Percentiles rank a stretch among this genome's conserved stretches.
Evolutionary conservation across 2,797 vertebrate genomes (phyloP).

Genomic region (Rousettus madagascariensis): DNA sequence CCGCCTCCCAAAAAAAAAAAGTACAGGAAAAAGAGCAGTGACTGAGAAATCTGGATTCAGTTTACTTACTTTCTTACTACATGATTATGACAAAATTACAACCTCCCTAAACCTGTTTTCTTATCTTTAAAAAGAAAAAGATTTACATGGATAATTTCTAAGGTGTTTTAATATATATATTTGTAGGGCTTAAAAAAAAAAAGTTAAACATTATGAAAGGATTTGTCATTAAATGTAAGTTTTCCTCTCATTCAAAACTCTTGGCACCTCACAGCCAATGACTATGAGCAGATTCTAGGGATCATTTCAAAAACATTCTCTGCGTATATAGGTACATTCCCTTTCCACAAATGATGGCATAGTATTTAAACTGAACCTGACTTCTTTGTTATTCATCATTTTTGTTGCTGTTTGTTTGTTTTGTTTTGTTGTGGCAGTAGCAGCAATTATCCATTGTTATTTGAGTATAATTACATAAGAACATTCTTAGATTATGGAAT

Average conservation of each 20-base stretch:
- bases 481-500: not conserved
- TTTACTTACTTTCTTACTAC: not conserved
- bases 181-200: not conserved
- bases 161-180: not conserved
- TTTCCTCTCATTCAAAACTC: not conserved
- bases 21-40: not conserved
- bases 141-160: not conserved
- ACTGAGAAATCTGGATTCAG: not conserved
- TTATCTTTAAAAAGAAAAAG: not conserved
- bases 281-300: not conserved
- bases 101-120: not conserved
- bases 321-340: not conserved
- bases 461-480: conserved; percentile 1
- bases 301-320: not conserved
- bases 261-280: not conserved
- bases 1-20: accelerated
- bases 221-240: not conserved
- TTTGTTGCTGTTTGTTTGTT: not conserved
- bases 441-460: not conserved
- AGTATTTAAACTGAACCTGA: not conserved
- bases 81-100: not conserved
- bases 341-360: not conserved
- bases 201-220: not conserved
- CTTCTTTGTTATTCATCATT: not conserved
- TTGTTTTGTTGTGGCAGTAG: too few species aligned